Evolutionary conservation across 2,797 vertebrate species (phyloP).

Genomic region (Halcyon smyrnensis): DNA sequence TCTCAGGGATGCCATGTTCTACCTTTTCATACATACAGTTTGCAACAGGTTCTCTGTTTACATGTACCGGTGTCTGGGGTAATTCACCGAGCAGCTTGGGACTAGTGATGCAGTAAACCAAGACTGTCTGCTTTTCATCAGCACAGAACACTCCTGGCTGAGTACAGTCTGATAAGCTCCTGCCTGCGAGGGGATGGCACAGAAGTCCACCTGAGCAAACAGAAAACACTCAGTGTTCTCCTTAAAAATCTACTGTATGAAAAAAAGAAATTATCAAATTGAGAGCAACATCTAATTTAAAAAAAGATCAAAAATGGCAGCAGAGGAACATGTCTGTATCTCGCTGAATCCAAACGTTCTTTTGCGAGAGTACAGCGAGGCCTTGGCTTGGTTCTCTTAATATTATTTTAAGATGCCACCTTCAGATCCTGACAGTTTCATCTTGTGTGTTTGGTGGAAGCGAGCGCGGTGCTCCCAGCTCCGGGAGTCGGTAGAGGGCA

Average conservation of each 20-base stretch:
- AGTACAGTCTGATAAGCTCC: neutral
- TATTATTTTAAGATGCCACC: neutral
- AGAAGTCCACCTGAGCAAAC: neutral
- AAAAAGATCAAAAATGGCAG: neutral
- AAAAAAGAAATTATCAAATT: neutral
- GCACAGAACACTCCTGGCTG: rapidly evolving
- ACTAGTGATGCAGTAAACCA: rapidly evolving
- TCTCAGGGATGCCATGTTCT: neutral
- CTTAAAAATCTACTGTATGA: neutral
- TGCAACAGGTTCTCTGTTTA: neutral
- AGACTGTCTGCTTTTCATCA: rapidly evolving
- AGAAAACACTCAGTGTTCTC: rapidly evolving
- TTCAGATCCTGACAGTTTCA: neutral
- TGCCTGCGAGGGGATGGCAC: neutral
- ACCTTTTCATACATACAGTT: neutral
- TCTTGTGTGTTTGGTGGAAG: neutral
- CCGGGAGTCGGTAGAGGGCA: neutral
- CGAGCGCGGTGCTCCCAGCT: neutral
- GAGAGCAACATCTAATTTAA: rapidly evolving
- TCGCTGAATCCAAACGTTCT: rapidly evolving
- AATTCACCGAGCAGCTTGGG: neutral
- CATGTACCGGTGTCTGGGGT: rapidly evolving
- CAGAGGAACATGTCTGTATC: neutral
- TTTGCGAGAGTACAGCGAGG: neutral
- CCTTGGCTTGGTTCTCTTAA: neutral